Conservation (phyloP, 1,140 invertebrate genomes). For the Hypothenemus hampei region DNA sequence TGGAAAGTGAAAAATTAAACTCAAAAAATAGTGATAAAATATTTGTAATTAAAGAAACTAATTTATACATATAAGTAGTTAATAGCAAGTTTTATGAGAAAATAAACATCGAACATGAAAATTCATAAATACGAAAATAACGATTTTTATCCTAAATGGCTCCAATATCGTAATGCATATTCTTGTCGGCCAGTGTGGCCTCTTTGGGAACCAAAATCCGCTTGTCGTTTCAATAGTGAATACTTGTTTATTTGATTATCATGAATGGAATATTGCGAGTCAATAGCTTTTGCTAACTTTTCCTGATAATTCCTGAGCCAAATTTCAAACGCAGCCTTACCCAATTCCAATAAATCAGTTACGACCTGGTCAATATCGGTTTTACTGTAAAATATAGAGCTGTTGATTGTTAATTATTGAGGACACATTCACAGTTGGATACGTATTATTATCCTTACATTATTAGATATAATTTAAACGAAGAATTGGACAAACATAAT, state of each 20-base stretch:
- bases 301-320: conserved; percentile 16
- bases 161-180: conserved; percentile 14
- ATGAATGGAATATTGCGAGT: too few species aligned
- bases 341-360: conserved; percentile 14
- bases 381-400: conserved; percentile 16
- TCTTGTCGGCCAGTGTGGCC: conserved; percentile 25
- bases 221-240: conserved; percentile 12
- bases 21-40: neutral
- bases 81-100: too few species aligned
- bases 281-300: too few species aligned
- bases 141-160: conserved; percentile 18
- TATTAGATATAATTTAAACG: neutral
- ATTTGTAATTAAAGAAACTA: neutral
- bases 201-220: conserved; percentile 31
- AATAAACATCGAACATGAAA: neutral
- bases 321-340: conserved; percentile 7
- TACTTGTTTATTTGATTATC: conserved; percentile 14
- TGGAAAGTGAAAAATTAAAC: conserved; percentile 5
- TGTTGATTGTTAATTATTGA: conserved; percentile 7
- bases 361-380: conserved; percentile 17
- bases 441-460: neutral
- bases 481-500: too few species aligned
- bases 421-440: neutral
- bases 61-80: neutral
- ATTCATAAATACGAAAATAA: neutral